Evolutionary conservation across 2,888 invertebrate genomes (phyloP).

Genomic region (Atherix ibis): DNA sequence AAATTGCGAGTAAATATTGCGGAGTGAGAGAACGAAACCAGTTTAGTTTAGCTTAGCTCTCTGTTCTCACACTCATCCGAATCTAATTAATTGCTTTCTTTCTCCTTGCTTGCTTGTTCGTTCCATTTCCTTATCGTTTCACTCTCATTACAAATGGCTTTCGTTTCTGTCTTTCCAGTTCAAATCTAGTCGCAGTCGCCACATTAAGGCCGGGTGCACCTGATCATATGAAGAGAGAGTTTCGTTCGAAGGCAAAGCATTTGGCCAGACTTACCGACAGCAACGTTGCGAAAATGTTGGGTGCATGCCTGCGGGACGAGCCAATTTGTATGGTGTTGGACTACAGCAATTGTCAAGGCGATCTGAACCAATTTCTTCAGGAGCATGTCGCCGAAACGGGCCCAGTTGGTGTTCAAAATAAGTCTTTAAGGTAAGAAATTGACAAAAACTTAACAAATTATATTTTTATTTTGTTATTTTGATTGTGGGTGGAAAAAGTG

Average conservation of each 20-base stretch:
- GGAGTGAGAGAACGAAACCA: too few species aligned
- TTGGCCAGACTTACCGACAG: slow-evolving; percentile 52
- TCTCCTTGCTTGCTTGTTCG: too few species aligned
- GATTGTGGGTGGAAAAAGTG: neutral
- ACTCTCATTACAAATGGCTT: too few species aligned
- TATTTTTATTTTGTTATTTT: neutral
- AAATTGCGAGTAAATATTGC: too few species aligned
- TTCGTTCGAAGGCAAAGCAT: slow-evolving; percentile 53
- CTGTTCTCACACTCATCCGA: too few species aligned
- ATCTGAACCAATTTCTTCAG: slow-evolving; percentile 70
- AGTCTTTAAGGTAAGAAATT: slow-evolving; percentile 48
- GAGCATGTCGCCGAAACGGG: slow-evolving; percentile 62
- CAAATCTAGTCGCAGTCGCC: slow-evolving; percentile 54
- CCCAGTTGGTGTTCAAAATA: slow-evolving; percentile 43
- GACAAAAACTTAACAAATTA: neutral
- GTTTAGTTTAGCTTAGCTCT: too few species aligned
- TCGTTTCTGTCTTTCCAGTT: slow-evolving; percentile 16
- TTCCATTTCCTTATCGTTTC: too few species aligned
- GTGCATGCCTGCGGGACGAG: slow-evolving; percentile 54
- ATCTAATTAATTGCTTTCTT: too few species aligned
- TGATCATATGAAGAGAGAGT: slow-evolving; percentile 47
- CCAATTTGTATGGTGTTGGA: slow-evolving; percentile 64
- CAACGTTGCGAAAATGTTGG: slow-evolving; percentile 56
- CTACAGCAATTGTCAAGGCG: slow-evolving; percentile 47
- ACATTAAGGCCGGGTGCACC: slow-evolving; percentile 45